Evolutionary conservation across 2,797 vertebrate species (phyloP).

Genomic region (Xerus rutilus): DNA sequence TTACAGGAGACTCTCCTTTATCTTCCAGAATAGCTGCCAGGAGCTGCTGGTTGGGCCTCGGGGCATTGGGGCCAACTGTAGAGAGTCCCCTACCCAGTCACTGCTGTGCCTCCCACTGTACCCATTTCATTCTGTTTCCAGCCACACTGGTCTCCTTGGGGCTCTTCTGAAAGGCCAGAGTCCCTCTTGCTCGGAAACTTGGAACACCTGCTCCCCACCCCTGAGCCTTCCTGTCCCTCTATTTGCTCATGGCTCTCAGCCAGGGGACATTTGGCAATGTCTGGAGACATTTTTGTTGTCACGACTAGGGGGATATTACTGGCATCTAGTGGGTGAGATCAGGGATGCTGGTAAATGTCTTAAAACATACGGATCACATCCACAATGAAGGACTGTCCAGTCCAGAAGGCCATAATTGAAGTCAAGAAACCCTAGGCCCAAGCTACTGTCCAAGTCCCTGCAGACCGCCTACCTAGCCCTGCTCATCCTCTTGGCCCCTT

Average conservation of each 20-base stretch:
- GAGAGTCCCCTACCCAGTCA: background rate
- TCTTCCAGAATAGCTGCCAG: background rate
- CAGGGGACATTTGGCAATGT: too few species aligned
- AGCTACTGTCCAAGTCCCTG: background rate
- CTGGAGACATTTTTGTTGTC: background rate
- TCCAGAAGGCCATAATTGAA: background rate
- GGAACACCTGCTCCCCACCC: background rate
- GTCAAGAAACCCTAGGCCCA: background rate
- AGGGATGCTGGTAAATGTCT: background rate
- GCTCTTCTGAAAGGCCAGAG: background rate
- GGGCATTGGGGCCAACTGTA: fast-evolving
- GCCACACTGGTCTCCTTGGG: background rate
- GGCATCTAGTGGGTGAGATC: background rate
- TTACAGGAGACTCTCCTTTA: background rate
- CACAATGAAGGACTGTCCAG: background rate
- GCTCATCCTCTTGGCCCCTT: fast-evolving
- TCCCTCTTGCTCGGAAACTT: background rate
- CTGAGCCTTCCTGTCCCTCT: background rate
- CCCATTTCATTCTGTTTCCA: too few species aligned
- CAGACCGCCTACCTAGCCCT: background rate
- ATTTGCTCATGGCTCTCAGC: background rate
- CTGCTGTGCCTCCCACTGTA: too few species aligned
- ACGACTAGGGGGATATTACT: background rate
- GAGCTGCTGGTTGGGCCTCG: background rate
- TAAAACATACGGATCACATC: too few species aligned